Base-by-base conservation (phyloP, 2,888 invertebrate genomes). In the Pterostichus madidus region DNA sequence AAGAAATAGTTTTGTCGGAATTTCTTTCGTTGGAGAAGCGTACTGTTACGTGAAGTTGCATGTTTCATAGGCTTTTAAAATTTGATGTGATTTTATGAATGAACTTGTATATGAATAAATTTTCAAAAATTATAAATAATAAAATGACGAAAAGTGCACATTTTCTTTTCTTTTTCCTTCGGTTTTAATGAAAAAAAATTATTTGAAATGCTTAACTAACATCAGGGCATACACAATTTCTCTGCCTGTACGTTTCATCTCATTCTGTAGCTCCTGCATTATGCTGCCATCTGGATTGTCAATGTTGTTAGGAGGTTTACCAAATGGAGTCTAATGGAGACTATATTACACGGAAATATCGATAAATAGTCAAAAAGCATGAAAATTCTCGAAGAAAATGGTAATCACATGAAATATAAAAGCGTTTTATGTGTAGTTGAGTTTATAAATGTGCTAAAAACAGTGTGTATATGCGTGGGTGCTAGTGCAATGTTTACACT, bases 281-380 rank as follows among this genome's bases (percentile, higher is more conserved):
- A 92, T 93, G 92, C 92, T 93, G 95, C 95, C 94, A 93, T 93
- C 95, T 95, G 92, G 93, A 93, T 93, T 95, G 95, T 95, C 95
- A 95, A 94, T 94, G 93, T 94, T 93, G 92, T 92, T 92, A 92
- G 92, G 92, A 92, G 92, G 92, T 91, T 91, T 91, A 91, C 90
- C 90, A 91, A 91, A 91, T 91, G 91, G 91, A 91, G 91, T 90
- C 90, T 92, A 93, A 93, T 93, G 93, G 92, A 93, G 92, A 92
- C 91, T 92, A 91, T 91, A 90, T 91, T 91, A 90, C 91, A 91
- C 91, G 92, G 93, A 93, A 92, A 92, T 91, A 92, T 91, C 92
- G 91, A 93, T 92, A 91, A 91, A 89, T 89, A 89, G 88, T 88
- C 87, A 88, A 86, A 88, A 89, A 89, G 86, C 87, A 90, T 89